Evolutionary conservation across 2,888 invertebrate genomes (phyloP), one percentile per base, ranked within the genome.

Genomic region (Pterostichus madidus): DNA sequence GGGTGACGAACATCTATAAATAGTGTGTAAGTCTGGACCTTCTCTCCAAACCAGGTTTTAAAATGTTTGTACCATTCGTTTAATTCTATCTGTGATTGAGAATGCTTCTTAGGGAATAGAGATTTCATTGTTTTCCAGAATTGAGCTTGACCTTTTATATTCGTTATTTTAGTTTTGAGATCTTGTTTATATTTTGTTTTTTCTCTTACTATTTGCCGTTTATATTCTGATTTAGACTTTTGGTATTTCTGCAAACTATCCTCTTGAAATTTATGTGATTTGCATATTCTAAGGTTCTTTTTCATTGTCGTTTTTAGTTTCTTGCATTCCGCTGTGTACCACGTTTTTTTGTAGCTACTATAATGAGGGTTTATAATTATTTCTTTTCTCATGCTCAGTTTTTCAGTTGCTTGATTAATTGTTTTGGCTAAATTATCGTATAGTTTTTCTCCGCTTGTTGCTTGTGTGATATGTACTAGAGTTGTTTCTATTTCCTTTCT

Each of bases 91-190:
- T 5, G 56, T 24, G 8, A 5, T 56, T 56, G 56, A 5, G 17
- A 5, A 17, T 24, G 7, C 3, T 56, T 56, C 8, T 56, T 56
- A 3, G 56, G 56, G 24, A 56, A 24, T 24, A 56, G 8, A 3
- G 56, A 56, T 56, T 56, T 56, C 56, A 56, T 17, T 8, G 56
- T 56, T 17, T 56, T 56, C 56, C 17, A 56, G 17, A 56, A 56
- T 13, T 56, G 4, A 5, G 13, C 0, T 56, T 56, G 56, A 6
- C 17, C 1, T 8, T 56, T 56, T 17, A 56, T 56, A 56, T 56
- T 56, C 17, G 6, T 17, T 56, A 56, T 2, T 17, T 56, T 56
- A 8, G 6, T 10, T 56, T 56, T 56, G 0, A 56, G 0, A 0
- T 24, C 56, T 15, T 0, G 3, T 6, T 24, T 15, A 56, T 17